Percentiles rank a stretch among this genome's conserved stretches.
These are phyloP conservation scores for Mus minutoides DNA, from an alignment of 2,797 vertebrate genomes.

Conservation along the genomic window DNA sequence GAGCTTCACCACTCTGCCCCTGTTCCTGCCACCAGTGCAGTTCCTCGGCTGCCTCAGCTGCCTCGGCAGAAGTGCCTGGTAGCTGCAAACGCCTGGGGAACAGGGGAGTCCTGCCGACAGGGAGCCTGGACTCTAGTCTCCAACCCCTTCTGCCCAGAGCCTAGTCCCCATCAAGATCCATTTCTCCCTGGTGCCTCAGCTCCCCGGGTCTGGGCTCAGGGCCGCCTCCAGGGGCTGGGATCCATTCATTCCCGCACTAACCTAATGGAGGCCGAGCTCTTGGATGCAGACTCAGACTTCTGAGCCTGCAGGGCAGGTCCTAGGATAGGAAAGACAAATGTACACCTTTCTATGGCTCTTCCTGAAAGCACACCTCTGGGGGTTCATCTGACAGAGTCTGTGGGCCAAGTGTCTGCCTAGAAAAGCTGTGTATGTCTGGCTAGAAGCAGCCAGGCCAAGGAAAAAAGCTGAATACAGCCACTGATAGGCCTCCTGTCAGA, in stretches of 20 bases:
- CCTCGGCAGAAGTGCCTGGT: slow-evolving; percentile 93
- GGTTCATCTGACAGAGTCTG: neutral
- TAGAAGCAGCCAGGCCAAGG: slow-evolving; percentile 14
- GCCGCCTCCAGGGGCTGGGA: slow-evolving; percentile 86
- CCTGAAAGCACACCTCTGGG: neutral
- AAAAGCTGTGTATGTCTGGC: neutral
- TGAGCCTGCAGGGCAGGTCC: slow-evolving; percentile 77
- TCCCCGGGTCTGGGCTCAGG: slow-evolving; percentile 87
- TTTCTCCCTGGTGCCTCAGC: slow-evolving; percentile 78
- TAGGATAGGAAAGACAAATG: neutral
- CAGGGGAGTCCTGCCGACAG: slow-evolving; percentile 82
- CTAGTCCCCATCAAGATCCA: slow-evolving; percentile 77
- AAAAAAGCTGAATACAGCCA: slow-evolving; percentile 24
- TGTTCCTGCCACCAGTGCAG: slow-evolving; percentile 86
- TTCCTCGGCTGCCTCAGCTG: slow-evolving; percentile 94
- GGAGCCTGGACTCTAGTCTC: slow-evolving; percentile 84
- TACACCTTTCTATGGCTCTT: neutral
- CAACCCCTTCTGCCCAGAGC: slow-evolving; percentile 87
- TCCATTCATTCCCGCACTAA: slow-evolving; percentile 96
- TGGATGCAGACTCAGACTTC: slow-evolving; percentile 96
- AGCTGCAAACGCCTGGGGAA: slow-evolving; percentile 86
- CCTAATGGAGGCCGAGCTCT: slow-evolving; percentile 95
- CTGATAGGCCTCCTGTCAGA: neutral
- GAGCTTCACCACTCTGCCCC: slow-evolving; percentile 73
- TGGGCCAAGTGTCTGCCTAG: neutral